phyloP scores from a whole-genome alignment of 2,113 vertebrate genomes.

The Ochotona princeps region DNA sequence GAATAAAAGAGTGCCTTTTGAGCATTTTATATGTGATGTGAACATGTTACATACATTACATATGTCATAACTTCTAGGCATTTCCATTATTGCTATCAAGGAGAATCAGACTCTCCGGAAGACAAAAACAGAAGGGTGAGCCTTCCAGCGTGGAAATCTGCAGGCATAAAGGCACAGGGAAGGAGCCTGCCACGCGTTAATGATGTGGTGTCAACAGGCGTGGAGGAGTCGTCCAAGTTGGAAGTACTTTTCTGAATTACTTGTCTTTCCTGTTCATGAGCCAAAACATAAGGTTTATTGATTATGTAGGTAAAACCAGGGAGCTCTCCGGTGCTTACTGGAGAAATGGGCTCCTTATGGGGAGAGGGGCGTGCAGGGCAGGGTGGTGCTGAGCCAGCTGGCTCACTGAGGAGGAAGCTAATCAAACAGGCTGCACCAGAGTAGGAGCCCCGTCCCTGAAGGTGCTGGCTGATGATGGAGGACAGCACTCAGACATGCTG shows the following conservation, averaged over 20 bases:
- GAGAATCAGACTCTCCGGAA: neutral
- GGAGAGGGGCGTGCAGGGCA: neutral
- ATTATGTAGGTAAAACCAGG: neutral
- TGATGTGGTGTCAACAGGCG: neutral
- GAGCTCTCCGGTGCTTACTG: neutral
- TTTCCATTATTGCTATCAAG: conserved; percentile 25
- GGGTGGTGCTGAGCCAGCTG: neutral
- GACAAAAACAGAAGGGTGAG: neutral
- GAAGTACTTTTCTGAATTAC: neutral
- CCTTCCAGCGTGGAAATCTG: neutral
- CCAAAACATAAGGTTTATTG: neutral
- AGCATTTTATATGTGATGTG: neutral
- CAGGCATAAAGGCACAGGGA: neutral
- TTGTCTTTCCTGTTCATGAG: neutral
- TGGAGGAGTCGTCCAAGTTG: neutral
- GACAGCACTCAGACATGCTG: neutral
- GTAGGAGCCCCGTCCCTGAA: neutral
- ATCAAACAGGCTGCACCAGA: neutral
- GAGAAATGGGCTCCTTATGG: neutral
- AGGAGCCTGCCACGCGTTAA: neutral
- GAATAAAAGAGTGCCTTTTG: neutral
- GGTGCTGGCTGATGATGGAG: neutral
- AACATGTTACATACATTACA: neutral
- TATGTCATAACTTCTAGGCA: neutral
- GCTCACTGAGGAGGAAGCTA: neutral